phyloP scores from a whole-genome alignment of 2,113 vertebrate species.

The Trogon surrucura region DNA sequence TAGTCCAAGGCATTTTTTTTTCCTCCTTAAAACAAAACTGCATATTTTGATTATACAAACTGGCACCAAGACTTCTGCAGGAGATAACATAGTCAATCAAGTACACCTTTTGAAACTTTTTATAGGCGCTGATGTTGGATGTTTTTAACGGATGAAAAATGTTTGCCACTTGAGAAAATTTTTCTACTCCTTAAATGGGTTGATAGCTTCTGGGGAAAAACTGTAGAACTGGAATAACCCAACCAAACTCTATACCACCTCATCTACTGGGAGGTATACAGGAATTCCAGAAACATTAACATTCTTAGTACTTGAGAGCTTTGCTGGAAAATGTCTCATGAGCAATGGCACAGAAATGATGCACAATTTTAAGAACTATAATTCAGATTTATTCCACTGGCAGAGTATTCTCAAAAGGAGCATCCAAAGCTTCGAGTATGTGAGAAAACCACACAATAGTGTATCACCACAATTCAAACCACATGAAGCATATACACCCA shows the following conservation, averaged over 20 bases:
- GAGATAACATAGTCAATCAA: neutral
- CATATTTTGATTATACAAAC: neutral
- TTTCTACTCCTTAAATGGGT: neutral
- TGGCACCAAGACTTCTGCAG: neutral
- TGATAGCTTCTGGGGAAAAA: neutral
- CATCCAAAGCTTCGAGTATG: neutral
- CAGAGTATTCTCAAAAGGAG: neutral
- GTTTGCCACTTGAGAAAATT: neutral
- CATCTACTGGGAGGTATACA: neutral
- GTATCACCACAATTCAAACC: neutral
- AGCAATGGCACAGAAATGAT: neutral
- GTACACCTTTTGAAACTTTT: neutral
- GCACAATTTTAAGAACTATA: neutral
- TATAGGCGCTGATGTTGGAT: neutral
- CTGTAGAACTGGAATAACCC: neutral
- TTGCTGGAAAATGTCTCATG: neutral
- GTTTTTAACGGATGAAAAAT: neutral
- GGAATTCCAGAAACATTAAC: neutral
- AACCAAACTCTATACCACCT: neutral
- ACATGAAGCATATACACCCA: neutral
- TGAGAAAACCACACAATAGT: neutral
- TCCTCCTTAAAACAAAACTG: neutral
- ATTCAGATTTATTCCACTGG: neutral
- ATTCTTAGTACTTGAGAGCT: neutral
- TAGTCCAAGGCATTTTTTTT: rapidly evolving